Conservation (phyloP, 2,888 invertebrate species). For the Cheilosia vulpina region DNA sequence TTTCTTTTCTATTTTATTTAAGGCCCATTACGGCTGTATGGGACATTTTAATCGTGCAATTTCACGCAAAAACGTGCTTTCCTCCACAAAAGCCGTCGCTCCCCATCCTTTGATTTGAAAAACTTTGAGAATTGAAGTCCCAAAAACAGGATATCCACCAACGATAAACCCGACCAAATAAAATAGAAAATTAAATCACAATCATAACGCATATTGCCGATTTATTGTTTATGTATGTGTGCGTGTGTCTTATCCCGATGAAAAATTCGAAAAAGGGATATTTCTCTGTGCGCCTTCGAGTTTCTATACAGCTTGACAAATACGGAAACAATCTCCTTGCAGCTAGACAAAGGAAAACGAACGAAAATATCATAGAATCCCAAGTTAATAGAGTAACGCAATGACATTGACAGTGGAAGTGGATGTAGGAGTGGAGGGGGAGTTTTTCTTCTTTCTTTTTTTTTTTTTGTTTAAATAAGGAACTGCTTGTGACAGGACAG, state of each 20-base stretch:
- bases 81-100: background rate
- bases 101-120: constrained; percentile 6
- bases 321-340: constrained; percentile 18
- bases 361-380: constrained; percentile 22
- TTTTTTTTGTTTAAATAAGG: background rate
- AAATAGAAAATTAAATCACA: constrained; percentile 25
- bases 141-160: constrained; percentile 5
- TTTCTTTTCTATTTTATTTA: constrained; percentile 12
- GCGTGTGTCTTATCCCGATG: background rate
- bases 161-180: background rate
- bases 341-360: background rate
- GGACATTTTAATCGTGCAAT: constrained; percentile 45
- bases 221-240: constrained; percentile 1
- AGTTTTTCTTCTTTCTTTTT: too few species aligned
- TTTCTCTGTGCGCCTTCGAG: background rate
- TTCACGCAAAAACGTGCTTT: constrained; percentile 18
- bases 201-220: constrained; percentile 40
- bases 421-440: background rate
- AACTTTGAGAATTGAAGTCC: constrained; percentile 27
- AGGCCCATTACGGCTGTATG: constrained; percentile 1
- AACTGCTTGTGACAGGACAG: constrained; percentile 42
- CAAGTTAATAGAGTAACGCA: constrained; percentile 33
- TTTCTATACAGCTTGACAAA: constrained; percentile 42
- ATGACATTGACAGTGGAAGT: constrained; percentile 21
- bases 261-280: constrained; percentile 23